A percentile compares a stretch with the other conserved stretches of the same genome.
Evolutionary conservation across 2,797 vertebrate species (phyloP).

Genomic region (Anguilla anguilla): DNA sequence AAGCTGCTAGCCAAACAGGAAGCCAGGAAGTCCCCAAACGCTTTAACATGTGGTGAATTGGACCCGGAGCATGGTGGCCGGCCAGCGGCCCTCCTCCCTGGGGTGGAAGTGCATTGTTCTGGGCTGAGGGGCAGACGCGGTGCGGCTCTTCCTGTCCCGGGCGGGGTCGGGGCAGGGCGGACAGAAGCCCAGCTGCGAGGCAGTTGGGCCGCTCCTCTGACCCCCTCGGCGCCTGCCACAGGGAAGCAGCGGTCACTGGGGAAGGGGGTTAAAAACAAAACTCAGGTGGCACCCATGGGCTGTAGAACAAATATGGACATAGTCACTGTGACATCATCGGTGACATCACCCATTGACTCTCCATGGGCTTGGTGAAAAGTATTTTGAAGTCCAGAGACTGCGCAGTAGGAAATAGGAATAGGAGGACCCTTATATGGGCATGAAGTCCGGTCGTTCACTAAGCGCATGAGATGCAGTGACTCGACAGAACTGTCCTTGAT

Average conservation of each 20-base stretch:
- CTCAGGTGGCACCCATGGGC: no score
- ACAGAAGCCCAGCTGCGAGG: background rate
- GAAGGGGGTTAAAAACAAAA: no score
- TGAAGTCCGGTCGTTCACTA: no score
- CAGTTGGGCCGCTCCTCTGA: background rate
- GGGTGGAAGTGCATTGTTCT: slow-evolving; percentile 28
- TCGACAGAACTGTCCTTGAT: no score
- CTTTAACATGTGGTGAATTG: background rate
- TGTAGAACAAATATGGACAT: no score
- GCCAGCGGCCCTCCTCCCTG: background rate
- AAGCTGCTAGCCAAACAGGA: background rate
- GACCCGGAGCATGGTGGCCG: background rate
- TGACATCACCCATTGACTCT: no score
- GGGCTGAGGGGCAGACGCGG: background rate
- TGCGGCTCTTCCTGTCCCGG: slow-evolving; percentile 24
- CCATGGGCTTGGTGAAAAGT: no score
- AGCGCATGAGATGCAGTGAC: no score
- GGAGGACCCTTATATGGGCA: no score
- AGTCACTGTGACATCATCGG: no score
- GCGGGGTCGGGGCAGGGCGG: background rate
- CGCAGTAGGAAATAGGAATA: no score
- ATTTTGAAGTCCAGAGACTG: no score
- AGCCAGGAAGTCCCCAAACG: background rate
- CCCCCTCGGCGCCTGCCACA: background rate
- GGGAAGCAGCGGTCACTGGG: background rate